Percentiles rank a stretch among this genome's conserved stretches.
Conservation (phyloP, 2,113 vertebrate species). For the Centropus unirufus region DNA sequence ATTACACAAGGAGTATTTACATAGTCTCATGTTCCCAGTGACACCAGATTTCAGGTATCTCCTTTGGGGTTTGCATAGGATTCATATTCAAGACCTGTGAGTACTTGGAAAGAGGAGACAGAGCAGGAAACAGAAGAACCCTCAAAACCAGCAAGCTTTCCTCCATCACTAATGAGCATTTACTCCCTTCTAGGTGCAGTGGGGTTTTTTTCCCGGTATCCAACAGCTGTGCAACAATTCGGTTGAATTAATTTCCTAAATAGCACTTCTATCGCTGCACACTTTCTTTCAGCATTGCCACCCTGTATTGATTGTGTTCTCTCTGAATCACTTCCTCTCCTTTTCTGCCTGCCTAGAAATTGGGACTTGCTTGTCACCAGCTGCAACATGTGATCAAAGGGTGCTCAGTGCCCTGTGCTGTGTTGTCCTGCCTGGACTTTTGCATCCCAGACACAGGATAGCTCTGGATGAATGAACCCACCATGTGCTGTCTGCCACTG, state of each 20-base stretch:
- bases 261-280: background rate
- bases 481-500: background rate
- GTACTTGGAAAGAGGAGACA: background rate
- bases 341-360: background rate
- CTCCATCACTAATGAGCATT: background rate
- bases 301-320: background rate
- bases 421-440: background rate
- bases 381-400: background rate
- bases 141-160: background rate
- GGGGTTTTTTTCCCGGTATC: background rate
- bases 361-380: background rate
- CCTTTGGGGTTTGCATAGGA: background rate
- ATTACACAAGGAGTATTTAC: background rate
- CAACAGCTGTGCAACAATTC: background rate
- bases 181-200: background rate
- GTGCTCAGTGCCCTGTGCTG: accelerated
- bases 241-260: background rate
- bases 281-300: background rate
- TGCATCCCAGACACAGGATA: background rate
- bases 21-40: background rate
- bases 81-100: background rate
- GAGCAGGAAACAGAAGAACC: background rate
- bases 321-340: background rate
- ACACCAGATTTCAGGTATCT: background rate
- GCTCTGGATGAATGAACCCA: background rate